A percentile compares a stretch with the other conserved stretches of the same genome.
phyloP scores from a whole-genome alignment of 2,797 vertebrate genomes.

The Myoxocephalus aenaeus region DNA sequence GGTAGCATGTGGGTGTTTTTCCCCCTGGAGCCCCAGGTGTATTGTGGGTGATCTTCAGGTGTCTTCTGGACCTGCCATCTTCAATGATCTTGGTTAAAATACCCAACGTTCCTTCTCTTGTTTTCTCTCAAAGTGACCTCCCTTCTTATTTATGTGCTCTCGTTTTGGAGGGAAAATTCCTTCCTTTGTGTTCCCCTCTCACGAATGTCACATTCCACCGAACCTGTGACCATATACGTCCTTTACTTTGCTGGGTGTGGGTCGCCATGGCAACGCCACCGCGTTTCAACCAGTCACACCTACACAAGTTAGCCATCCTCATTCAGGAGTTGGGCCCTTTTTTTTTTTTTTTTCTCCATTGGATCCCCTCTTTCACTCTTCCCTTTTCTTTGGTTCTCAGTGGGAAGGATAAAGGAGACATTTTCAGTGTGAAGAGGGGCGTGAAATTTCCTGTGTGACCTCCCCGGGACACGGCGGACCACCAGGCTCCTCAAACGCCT shows the following conservation, averaged over 20 bases:
- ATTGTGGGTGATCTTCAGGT: neutral
- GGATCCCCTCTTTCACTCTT: conserved; percentile 50
- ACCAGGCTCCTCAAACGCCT: conserved; percentile 60
- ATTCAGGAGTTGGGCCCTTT: conserved; percentile 42
- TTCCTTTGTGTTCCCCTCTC: conserved; percentile 47
- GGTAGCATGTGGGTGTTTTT: neutral
- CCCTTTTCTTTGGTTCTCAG: conserved; percentile 43
- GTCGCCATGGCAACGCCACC: conserved; percentile 48
- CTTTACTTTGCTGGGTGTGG: conserved; percentile 54
- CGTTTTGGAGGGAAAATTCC: conserved; percentile 68
- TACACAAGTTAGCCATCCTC: conserved; percentile 58
- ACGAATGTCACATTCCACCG: conserved; percentile 72
- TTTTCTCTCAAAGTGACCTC: conserved; percentile 38
- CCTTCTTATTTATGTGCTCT: conserved; percentile 29
- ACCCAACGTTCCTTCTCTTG: conserved; percentile 46
- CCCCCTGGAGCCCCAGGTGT: neutral
- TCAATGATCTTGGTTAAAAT: conserved; percentile 16
- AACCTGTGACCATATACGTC: conserved; percentile 56
- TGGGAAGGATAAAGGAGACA: conserved; percentile 70
- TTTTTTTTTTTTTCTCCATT: conserved; percentile 6
- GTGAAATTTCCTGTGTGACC: conserved; percentile 76
- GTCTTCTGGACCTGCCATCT: neutral
- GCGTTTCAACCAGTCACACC: conserved; percentile 54
- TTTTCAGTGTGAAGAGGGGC: conserved; percentile 76
- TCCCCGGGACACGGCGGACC: conserved; percentile 64